These are phyloP conservation scores for Microplitis demolitor DNA, from an alignment of 1,140 invertebrate genomes.

Conservation along the genomic window DNA sequence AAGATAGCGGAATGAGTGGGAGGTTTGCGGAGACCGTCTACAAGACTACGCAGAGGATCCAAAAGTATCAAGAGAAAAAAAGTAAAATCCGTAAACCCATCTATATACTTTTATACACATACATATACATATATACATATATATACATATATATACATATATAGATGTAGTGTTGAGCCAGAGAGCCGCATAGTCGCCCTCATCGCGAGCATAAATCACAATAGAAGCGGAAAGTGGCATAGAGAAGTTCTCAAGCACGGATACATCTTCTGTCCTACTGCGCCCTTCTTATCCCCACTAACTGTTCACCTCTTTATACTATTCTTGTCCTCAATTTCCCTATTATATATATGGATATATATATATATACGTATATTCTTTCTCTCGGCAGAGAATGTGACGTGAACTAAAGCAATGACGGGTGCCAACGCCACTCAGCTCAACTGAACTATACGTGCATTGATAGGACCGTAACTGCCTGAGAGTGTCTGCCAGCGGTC, in stretches of 20 bases:
- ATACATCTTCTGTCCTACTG: too few species aligned
- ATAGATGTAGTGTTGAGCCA: background rate
- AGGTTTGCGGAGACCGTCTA: background rate
- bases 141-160: too few species aligned
- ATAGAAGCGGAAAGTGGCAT: constrained; percentile 59
- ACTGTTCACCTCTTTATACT: too few species aligned
- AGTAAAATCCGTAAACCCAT: constrained; percentile 7
- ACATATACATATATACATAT: too few species aligned
- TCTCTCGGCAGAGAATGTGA: too few species aligned
- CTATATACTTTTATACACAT: background rate
- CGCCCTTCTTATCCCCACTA: too few species aligned
- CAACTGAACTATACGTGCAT: too few species aligned
- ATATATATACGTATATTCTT: too few species aligned
- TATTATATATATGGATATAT: too few species aligned
- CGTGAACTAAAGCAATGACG: background rate
- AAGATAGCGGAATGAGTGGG: constrained; percentile 26
- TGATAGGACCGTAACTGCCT: background rate
- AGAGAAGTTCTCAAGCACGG: constrained; percentile 55
- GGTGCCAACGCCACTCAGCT: background rate
- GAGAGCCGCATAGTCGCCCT: constrained; percentile 37
- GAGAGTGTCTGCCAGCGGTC: background rate
- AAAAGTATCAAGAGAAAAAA: background rate
- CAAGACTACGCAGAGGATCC: background rate
- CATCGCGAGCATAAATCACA: constrained; percentile 60
- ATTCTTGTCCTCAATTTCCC: too few species aligned